Conservation (phyloP, 2,888 invertebrate genomes). For the Enchytraeus crypticus region DNA sequence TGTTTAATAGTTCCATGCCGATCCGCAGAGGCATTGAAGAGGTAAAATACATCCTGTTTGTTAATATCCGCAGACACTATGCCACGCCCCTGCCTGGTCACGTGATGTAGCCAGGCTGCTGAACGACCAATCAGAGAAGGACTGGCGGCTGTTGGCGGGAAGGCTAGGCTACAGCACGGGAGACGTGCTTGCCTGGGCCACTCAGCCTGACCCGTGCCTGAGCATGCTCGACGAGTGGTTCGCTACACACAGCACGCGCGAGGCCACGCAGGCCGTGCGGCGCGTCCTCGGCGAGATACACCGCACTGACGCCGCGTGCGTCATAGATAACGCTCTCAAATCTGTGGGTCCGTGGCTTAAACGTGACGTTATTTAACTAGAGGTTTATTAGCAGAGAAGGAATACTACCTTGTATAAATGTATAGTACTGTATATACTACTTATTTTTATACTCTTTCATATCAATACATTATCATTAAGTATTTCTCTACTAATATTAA, state of each 20-base stretch:
- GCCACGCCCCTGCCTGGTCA: slow-evolving; percentile 43
- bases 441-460: no score
- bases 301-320: slow-evolving; percentile 36
- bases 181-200: slow-evolving; percentile 42
- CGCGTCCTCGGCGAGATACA: slow-evolving; percentile 41
- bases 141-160: slow-evolving; percentile 41
- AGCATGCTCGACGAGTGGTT: slow-evolving; percentile 44
- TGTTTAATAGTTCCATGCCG: no score
- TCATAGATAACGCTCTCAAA: slow-evolving; percentile 42
- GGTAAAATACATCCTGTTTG: no score
- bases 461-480: no score
- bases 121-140: slow-evolving; percentile 36
- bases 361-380: no score
- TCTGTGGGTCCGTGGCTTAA: slow-evolving; percentile 19
- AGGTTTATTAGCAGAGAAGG: no score
- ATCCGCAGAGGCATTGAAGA: no score
- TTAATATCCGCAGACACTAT: slow-evolving; percentile 42
- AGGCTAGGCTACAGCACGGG: slow-evolving; percentile 42
- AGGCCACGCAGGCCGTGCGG: slow-evolving; percentile 35
- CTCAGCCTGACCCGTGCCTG: slow-evolving; percentile 43
- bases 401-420: no score
- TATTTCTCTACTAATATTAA: no score
- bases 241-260: slow-evolving; percentile 40
- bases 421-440: no score
- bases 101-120: slow-evolving; percentile 39